phyloP scores from a whole-genome alignment of 2,888 invertebrate genomes.

The Lepidonotus clava region DNA sequence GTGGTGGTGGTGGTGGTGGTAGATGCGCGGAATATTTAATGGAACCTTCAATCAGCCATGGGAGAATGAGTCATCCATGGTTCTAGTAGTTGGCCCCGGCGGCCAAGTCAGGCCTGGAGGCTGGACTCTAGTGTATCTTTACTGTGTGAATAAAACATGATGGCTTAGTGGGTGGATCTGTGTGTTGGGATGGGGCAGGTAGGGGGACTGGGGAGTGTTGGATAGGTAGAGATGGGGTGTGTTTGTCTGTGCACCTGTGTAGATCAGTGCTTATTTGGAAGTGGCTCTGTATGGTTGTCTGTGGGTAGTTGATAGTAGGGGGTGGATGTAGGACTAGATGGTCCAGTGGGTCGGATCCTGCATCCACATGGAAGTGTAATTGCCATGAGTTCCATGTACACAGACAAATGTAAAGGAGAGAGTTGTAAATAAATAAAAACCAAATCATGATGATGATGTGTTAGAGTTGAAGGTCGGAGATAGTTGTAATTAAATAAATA shows the following conservation, averaged over 20 bases:
- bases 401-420: no score
- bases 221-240: background rate
- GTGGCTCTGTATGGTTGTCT: background rate
- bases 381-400: no score
- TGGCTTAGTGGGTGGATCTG: background rate
- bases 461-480: no score
- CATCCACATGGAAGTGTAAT: no score
- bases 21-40: conserved; percentile 27
- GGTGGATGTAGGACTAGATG: background rate
- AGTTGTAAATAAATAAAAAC: no score
- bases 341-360: no score
- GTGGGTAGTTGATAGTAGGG: no score
- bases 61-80: conserved; percentile 6
- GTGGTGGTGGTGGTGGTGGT: background rate
- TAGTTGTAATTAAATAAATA: no score
- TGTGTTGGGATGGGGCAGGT: background rate
- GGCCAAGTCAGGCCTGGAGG: background rate
- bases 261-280: background rate
- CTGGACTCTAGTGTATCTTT: background rate
- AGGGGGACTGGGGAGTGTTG: background rate
- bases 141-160: conserved; percentile 38
- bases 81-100: background rate
- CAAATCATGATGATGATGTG: no score
- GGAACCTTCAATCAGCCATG: background rate
- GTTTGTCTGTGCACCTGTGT: background rate